Base-by-base conservation (phyloP, 2,888 invertebrate species). In the Apoda limacodes region DNA sequence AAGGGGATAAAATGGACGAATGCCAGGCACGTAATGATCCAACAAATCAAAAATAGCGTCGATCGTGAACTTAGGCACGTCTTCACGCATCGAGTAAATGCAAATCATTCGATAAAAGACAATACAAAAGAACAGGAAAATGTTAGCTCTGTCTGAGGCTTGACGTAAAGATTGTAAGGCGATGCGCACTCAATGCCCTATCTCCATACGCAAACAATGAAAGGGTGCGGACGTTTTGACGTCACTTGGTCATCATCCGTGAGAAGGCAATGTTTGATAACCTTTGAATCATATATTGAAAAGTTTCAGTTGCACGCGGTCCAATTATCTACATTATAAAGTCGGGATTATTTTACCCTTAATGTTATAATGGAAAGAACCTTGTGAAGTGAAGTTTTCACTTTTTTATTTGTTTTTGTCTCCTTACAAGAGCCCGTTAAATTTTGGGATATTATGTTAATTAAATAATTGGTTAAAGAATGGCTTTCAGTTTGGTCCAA, bases 71-170 rank as follows among this genome's bases (percentile, higher is more conserved):
- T 51, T 51, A 58, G 55, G 52, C 63, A 67, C 62, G 65, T 62
- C 50, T 32, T 27, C 41, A 35, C 36, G 35, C 36, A 28, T 30
- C 36, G 44, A 44, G 44, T 39, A 45, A 45, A 60, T 61, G 59
- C 44, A 59, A 62, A 65, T 63, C 46, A 35, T 44, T 48, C 43
- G 40, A 47, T 42, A 42, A 39, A n/a, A 51, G 48, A 49, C 44
- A 43, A 49, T 39, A 62, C 64, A 66, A n/a, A 68, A 60, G 65
- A 63, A 59, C 68, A 71, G 71, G 71, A 71, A 69, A 71, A 71
- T 57, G 53, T 37, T 34, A 42, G 22, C 36, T 44, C 37, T 28
- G 50, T 46, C 49, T 45, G 49, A 50, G 50, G 37, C 48, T 7
- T 17, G 17, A 17, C 17, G 17, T 17, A 5, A 17, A 7, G 7